Conservation (phyloP, 2,797 vertebrate genomes). For the Loriculus beryllinus region DNA sequence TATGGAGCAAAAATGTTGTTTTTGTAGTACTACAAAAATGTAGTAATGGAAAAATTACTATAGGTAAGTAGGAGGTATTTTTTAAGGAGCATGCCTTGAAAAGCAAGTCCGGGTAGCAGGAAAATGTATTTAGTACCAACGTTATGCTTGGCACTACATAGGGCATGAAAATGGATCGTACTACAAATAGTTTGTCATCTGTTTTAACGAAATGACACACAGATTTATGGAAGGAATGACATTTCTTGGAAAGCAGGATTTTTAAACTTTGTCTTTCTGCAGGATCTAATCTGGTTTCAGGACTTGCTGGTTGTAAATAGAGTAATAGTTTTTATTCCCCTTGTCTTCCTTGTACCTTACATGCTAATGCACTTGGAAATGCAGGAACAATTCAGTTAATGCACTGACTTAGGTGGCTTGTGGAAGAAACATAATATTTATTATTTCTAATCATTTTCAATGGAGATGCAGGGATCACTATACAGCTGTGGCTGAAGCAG, state of each 20-base stretch:
- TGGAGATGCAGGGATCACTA: neutral
- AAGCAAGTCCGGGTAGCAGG: neutral
- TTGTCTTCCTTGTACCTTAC: neutral
- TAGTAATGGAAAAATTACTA: neutral
- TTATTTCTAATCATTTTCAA: neutral
- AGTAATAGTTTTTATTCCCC: neutral
- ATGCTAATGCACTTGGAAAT: neutral
- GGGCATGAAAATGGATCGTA: neutral
- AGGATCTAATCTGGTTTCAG: neutral
- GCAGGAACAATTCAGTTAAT: neutral
- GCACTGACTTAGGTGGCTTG: accelerated
- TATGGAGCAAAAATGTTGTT: neutral
- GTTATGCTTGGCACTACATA: neutral
- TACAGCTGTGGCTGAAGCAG: neutral
- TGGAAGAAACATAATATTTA: neutral
- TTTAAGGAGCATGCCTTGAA: neutral
- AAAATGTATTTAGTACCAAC: neutral
- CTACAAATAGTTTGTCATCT: neutral
- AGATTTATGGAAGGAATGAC: neutral
- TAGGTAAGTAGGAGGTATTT: neutral
- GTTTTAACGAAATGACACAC: neutral
- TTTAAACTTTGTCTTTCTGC: neutral
- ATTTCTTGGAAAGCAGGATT: neutral
- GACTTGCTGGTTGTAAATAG: neutral
- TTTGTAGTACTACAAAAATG: too few relatives aligned